These are phyloP conservation scores for Petrolisthes cinctipes DNA, from an alignment of 2,888 invertebrate species.

Conservation along the genomic window DNA sequence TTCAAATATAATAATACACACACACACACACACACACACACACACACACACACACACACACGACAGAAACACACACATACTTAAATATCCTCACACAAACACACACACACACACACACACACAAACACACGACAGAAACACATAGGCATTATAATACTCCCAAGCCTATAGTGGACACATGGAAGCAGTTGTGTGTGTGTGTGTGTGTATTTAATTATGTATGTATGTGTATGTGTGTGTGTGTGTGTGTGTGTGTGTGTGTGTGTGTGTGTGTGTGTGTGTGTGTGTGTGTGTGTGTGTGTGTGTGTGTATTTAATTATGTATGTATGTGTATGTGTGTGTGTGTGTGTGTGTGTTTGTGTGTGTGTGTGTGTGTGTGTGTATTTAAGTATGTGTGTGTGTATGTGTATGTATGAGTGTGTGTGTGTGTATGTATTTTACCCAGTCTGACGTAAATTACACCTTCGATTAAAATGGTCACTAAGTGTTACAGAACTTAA, in stretches of 20 bases:
- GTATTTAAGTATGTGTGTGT: background rate
- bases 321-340: background rate
- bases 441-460: background rate
- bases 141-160: too few relatives aligned
- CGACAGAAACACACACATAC: too few relatives aligned
- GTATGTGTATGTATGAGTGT: background rate
- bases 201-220: background rate
- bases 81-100: too few relatives aligned
- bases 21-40: background rate
- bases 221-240: background rate
- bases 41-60: background rate
- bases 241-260: background rate
- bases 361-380: background rate
- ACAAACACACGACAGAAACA: too few relatives aligned
- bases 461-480: too few relatives aligned
- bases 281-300: background rate
- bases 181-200: background rate
- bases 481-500: too few relatives aligned
- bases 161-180: too few relatives aligned
- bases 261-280: background rate
- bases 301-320: background rate
- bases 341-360: background rate
- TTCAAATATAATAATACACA: background rate
- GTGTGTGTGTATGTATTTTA: background rate
- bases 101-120: background rate